Base-by-base conservation (phyloP, 2,888 invertebrate species). In the Nemurella pictetii region DNA sequence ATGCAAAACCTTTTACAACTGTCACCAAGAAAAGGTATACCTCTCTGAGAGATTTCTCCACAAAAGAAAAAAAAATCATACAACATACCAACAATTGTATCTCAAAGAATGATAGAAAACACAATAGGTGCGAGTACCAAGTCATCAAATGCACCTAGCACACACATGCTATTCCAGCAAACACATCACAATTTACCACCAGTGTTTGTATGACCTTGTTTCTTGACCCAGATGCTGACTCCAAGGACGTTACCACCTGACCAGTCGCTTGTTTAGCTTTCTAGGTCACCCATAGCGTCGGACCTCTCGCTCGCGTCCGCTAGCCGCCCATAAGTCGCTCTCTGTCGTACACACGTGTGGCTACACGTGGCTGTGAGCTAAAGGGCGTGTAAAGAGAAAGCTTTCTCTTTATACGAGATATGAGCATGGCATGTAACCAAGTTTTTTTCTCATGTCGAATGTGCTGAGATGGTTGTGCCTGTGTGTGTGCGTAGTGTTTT, bases 151-250 rank as follows among this genome's bases (percentile, higher is more conserved):
- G n/a, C n/a, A n/a, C n/a, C n/a, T n/a, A n/a, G n/a, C 36, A 35
- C 36, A 30, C 30, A 15, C 9, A 29, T 29, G 28, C 29, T 78
- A 30, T 78, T 78, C 78, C 27, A 78, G 55, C 20, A 12, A 12
- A 55, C 55, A 55, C 20, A 20, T n/a, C n/a, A n/a, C n/a, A 55
- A 55, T 55, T 9, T 12, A 55, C 55, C 55, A 55, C 55, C 20
- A 55, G 55, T 55, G 75, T 75, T 26, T 75, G 75, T 75, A 28
- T 75, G 75, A 75, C 75, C 75, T 75, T 75, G 75, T 75, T 75
- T 75, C 75, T 2, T 75, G 75, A 75, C 75, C 75, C n/a, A 75
- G 25, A 27, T 75, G 75, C 28, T 75, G 25, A n/a, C 55, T 75
- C 28, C 75, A 75, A 75, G 75, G 75, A 9, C 75, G 75, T 75